Percentiles rank a stretch among this genome's conserved stretches.
Evolutionary conservation across 2,888 invertebrate genomes (phyloP).

Genomic region (Nymphalis polychloros): DNA sequence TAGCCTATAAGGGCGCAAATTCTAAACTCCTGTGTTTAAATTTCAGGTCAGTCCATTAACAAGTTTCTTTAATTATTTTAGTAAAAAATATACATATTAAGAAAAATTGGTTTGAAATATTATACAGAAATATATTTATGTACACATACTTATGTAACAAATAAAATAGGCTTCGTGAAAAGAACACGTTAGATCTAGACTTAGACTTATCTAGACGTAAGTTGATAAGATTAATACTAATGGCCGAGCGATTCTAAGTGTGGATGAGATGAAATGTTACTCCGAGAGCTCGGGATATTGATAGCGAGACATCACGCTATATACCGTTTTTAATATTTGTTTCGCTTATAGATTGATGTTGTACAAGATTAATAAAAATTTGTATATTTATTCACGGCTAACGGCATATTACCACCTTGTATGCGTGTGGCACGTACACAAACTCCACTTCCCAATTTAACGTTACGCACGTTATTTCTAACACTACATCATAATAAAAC

Average conservation of each 20-base stretch:
- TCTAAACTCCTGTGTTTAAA: background rate
- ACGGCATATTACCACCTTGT: too few species aligned
- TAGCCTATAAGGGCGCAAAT: background rate
- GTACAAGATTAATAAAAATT: too few species aligned
- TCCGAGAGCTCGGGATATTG: background rate
- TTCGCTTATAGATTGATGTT: background rate
- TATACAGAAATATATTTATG: background rate
- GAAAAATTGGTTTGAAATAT: background rate
- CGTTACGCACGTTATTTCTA: too few species aligned
- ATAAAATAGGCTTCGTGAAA: background rate
- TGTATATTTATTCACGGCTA: too few species aligned
- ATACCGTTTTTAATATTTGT: background rate
- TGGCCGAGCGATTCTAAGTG: background rate
- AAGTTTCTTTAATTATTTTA: too few species aligned
- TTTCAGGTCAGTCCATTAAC: too few species aligned
- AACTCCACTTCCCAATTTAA: too few species aligned
- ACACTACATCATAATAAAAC: too few species aligned
- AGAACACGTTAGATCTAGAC: background rate
- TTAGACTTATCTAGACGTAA: background rate
- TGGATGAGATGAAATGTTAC: background rate
- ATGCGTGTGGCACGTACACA: too few species aligned
- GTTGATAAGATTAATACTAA: conserved; percentile 2
- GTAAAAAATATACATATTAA: background rate
- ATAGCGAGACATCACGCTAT: background rate
- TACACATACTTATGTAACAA: background rate